These are phyloP conservation scores for Tetragonisca angustula DNA, from an alignment of 2,888 invertebrate genomes.

Conservation along the genomic window DNA sequence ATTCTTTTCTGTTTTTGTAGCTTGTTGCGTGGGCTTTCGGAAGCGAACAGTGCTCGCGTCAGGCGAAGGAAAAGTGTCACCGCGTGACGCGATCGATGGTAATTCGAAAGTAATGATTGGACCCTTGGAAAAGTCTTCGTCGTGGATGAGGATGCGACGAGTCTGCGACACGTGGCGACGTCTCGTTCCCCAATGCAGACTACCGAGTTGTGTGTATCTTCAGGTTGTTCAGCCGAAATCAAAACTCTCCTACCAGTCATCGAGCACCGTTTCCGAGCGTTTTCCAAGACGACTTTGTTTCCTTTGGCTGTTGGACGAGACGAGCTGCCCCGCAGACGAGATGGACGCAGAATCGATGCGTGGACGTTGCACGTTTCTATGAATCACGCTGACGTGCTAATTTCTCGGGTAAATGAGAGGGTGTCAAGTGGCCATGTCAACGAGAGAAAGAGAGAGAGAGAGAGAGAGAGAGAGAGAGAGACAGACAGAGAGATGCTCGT, in stretches of 20 bases:
- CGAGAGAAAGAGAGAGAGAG: too few species aligned
- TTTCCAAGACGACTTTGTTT: not conserved
- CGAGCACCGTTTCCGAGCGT: not conserved
- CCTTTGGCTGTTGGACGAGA: not conserved
- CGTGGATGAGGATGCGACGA: conserved; percentile 15
- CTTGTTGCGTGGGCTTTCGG: not conserved
- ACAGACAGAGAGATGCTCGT: not conserved
- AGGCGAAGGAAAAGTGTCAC: not conserved
- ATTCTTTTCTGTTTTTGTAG: not conserved
- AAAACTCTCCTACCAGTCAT: not conserved
- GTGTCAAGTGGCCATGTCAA: not conserved
- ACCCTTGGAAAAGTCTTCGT: conserved; percentile 59
- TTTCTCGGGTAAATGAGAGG: conserved; percentile 6
- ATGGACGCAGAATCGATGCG: not conserved
- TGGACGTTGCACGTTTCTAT: not conserved
- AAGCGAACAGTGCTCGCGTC: not conserved
- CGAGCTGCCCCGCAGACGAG: too few species aligned
- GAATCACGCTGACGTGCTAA: conserved; percentile 8
- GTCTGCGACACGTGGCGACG: not conserved
- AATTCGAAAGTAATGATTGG: conserved; percentile 61
- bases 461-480: not conserved
- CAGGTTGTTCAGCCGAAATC: too few species aligned
- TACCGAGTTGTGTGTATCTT: too few species aligned
- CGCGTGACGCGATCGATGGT: conserved; percentile 33
- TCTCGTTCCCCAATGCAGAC: too few species aligned